Base-by-base conservation (phyloP, 2,113 vertebrate genomes). In the Gila orcuttii region DNA sequence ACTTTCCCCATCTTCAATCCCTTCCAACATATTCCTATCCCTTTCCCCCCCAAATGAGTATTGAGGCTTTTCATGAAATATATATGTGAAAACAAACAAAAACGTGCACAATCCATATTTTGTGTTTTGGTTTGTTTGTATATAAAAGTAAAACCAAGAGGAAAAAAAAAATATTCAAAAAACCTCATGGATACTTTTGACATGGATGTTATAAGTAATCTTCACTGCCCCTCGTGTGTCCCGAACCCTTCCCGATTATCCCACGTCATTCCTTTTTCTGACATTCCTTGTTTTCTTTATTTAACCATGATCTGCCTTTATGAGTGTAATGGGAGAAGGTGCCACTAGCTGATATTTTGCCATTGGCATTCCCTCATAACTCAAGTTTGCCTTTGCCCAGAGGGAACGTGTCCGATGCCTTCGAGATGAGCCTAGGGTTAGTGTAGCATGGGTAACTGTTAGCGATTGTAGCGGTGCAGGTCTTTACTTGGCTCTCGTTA, bases 251-350 rank as follows among this genome's bases (percentile, higher is more conserved):
- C 75, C 50, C 50, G 21, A 77, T 21, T 66, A 45, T 74, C 25
- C 17, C 8, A 17, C 45, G 2, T 31, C 78, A 42, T 66, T 55
- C 60, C 39, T 69, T 82, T 31, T 79, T 42, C 42, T 23, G 66
- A 80, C 85, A 83, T 86, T 86, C 83, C 79, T 76, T 57, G 50
- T 47, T 84, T 11, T 23, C 25, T 7, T 42, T 42, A 7, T 60
- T 79, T 42, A 8, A 91, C 91, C 93, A 82, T 74, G 60, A 92
- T 92, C 90, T 94, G 94, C 94, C 93, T 95, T 93, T 59, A 86
- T 83, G 77, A 90, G 90, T 88, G 84, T 87, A 89, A 89, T 83
- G 76, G 77, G 86, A 86, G 87, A 55, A 45, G 75, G 71, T 77
- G 79, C 87, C 59, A 28, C 31, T 59, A 71, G 60, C 23, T 81